phyloP scores from a whole-genome alignment of 2,888 invertebrate species.

The Pteria penguin region DNA sequence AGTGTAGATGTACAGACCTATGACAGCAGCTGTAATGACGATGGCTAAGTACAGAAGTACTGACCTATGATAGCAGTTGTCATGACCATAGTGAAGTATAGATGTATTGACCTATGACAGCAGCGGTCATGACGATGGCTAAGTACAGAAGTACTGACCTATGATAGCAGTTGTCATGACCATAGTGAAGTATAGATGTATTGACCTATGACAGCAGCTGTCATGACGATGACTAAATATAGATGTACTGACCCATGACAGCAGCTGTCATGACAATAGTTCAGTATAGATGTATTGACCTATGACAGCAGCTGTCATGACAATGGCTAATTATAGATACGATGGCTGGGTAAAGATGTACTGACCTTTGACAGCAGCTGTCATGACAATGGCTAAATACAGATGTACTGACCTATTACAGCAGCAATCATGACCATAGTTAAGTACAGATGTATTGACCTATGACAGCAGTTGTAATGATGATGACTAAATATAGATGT shows the following conservation, averaged over 20 bases:
- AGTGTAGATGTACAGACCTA: background rate
- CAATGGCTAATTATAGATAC: too few species aligned
- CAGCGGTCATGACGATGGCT: too few species aligned
- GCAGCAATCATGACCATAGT: background rate
- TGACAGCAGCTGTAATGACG: background rate
- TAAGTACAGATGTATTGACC: constrained; percentile 60
- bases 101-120: too few species aligned
- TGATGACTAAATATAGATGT: constrained; percentile 52
- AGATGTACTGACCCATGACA: constrained; percentile 69
- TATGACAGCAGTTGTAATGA: constrained; percentile 71
- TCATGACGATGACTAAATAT: background rate
- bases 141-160: too few species aligned
- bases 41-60: too few species aligned
- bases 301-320: too few species aligned
- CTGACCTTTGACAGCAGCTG: background rate
- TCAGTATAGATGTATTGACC: background rate
- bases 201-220: background rate
- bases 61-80: too few species aligned
- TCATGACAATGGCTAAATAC: background rate
- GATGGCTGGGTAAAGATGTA: too few species aligned
- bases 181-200: background rate
- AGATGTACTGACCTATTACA: background rate
- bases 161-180: background rate
- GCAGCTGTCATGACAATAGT: constrained; percentile 71
- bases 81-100: too few species aligned